Base-by-base conservation (phyloP, 2,797 vertebrate genomes). In the Holocentrus rufus region DNA sequence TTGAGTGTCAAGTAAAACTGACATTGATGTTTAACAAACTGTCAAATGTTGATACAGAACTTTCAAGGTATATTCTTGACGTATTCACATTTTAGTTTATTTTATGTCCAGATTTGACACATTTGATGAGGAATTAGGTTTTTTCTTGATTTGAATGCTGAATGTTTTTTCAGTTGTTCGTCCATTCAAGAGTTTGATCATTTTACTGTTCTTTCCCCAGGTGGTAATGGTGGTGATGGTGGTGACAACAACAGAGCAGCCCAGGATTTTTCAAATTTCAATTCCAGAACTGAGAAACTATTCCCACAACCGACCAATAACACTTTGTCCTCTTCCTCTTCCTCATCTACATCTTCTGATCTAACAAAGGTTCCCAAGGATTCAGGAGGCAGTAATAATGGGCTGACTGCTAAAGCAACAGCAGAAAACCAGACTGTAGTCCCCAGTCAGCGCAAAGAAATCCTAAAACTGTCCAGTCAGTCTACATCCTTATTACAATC, bases 161-260 rank as follows among this genome's bases (percentile, higher is more conserved):
- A 34, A 34, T 17, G 44, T 46, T 17, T 4, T 13, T 42, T 13
- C 44, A 46, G 14, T 13, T 42, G 39, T 44, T 44, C 42, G 13
- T 39, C 13, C 11, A 39, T 39, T 39, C 36, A 39, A 74, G 9
- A 25, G 1, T 13, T 17, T 4, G 8, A n/a, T 60, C 11, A 55
- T 27, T 75, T 14, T 39, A 15, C 60, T 70, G 1, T 71, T 79
- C 14, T 60, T 30, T 53, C n/a, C 20, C 7, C 65, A 84, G 86
- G 84, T 84, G 31, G 3, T 23, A 6, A 18, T 25, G 27, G 0
- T 9, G 22, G 1, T 50, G 25, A 0, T 49, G 22, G 1, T 50
- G 25, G 0, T 49, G 5, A 54, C 11, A 15, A 9, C 34, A 39
- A 46, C 15, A 15, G 34, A 66, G 25, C 1, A 22, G 25, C 46